These are phyloP conservation scores for Cataglyphis rosenhaueri DNA, from an alignment of 2,888 invertebrate species.

Conservation along the genomic window DNA sequence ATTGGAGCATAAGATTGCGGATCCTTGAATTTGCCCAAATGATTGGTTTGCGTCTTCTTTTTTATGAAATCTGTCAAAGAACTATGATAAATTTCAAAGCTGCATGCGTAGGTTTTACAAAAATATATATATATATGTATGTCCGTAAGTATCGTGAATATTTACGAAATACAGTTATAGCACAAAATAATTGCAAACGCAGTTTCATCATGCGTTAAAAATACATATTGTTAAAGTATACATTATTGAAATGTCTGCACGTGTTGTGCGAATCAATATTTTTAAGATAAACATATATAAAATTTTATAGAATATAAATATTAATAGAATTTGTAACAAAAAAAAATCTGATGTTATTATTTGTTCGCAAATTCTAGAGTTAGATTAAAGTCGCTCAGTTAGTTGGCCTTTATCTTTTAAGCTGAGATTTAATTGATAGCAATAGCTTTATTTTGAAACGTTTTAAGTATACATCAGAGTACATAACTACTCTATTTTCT, in stretches of 20 bases:
- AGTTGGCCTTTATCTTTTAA: conserved; percentile 24
- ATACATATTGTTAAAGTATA: not conserved
- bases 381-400: not conserved
- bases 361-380: not conserved
- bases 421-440: conserved; percentile 65
- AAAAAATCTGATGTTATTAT: not conserved
- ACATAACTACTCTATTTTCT: conserved; percentile 78
- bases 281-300: conserved; percentile 9
- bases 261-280: not conserved
- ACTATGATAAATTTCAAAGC: not conserved
- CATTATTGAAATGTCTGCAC: not conserved
- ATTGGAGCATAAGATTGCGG: conserved; percentile 24
- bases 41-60: not conserved
- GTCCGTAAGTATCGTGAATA: not conserved
- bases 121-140: not conserved
- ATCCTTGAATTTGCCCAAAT: not conserved
- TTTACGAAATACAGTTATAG: not conserved
- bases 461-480: conserved; percentile 82
- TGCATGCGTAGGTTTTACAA: not conserved
- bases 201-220: not conserved
- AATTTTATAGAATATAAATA: conserved; percentile 33
- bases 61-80: not conserved
- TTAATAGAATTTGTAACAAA: not conserved
- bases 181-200: not conserved
- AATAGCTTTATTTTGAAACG: conserved; percentile 83